Base-by-base conservation (phyloP, 2,888 invertebrate species). In the Peribatodes rhomboidaria region DNA sequence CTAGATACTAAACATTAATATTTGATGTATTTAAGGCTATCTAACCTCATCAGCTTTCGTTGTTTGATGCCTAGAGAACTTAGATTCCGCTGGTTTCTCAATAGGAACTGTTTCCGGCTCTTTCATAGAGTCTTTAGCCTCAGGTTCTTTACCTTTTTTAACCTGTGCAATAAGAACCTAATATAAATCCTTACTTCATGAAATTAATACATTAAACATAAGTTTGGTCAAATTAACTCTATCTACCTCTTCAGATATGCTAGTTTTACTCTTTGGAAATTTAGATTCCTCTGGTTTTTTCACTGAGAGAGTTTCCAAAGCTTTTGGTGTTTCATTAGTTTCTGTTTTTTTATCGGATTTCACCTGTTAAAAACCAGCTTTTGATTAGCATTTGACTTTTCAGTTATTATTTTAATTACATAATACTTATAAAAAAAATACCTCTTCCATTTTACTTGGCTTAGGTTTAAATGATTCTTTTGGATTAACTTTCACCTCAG, bases 21-120 rank as follows among this genome's bases (percentile, higher is more conserved):
- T n/a, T n/a, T n/a, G n/a, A n/a, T n/a, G n/a, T n/a, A n/a, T n/a
- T n/a, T n/a, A n/a, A n/a, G n/a, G n/a, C n/a, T n/a, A n/a, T n/a
- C n/a, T n/a, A n/a, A 76, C 73, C 75, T 75, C 72, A 13, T 69
- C 68, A 27, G 61, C 31, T 53, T 71, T 75, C 35, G 65, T 70
- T 42, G 67, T 35, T 53, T 70, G 71, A 35, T 69, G 68, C 74
- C 68, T 67, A 16, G 75, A 72, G 27, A 55, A 71, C 37, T 69
- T 75, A 41, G 69, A 53, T 4, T 70, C 69, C 50, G 73, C 70
- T 53, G 67, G 65, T 47, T 57, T 62, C 53, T 72, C 16, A 2
- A 42, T 1, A 11, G 42, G 10, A 42, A 42, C 3, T 16, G 16
- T 42, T 42, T 42, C 18, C 11, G 2, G 9, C 1, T 9, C 16